Evolutionary conservation across 1,140 invertebrate genomes (phyloP), one percentile per base, ranked within the genome.

Genomic region (Drosophila pachea): DNA sequence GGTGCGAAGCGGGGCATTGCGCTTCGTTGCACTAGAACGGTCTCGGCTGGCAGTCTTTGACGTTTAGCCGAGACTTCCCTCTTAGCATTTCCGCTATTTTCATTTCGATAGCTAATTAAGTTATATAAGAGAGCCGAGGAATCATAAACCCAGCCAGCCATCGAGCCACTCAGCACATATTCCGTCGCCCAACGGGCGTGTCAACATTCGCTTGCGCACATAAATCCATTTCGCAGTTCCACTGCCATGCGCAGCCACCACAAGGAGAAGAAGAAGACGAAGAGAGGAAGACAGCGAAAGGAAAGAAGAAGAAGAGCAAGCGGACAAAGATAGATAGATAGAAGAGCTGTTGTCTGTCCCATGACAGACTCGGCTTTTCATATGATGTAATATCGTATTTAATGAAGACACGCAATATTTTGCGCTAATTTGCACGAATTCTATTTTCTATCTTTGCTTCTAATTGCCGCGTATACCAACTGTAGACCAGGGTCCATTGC

Each of bases 321-420:
- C n/a, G 14, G 48, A 14, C 7, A 29, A 33, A 12, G 33, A 16
- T 16, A 31, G 33, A 16, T 16, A 31, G 36, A 40, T 64, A 38
- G 45, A 64, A 69, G 61, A 64, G 61, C 56, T 45, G 67, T 36
- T 63, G 60, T n/a, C n/a, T n/a, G 69, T 69, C 60, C 64, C 49
- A 68, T 62, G 56, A 49, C 50, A 54, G 55, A n/a, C 43, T 36
- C 50, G 33, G 69, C 75, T 83, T 83, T 84, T 62, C 72, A 22
- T 75, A 68, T 83, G 79, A 78, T 78, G 73, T 84, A 83, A 84
- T 78, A 67, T 58, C 49, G n/a, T 68, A 73, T 74, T 71, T 83
- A 84, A 84, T 78, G 69, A 76, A 84, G 79, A 84, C 79, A 83
- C 81, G 79, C 79, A 84, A 83, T 78, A 83, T 35, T 79, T 68